These are phyloP conservation scores for Sebastes minor DNA, from an alignment of 2,797 vertebrate genomes.

Conservation along the genomic window DNA sequence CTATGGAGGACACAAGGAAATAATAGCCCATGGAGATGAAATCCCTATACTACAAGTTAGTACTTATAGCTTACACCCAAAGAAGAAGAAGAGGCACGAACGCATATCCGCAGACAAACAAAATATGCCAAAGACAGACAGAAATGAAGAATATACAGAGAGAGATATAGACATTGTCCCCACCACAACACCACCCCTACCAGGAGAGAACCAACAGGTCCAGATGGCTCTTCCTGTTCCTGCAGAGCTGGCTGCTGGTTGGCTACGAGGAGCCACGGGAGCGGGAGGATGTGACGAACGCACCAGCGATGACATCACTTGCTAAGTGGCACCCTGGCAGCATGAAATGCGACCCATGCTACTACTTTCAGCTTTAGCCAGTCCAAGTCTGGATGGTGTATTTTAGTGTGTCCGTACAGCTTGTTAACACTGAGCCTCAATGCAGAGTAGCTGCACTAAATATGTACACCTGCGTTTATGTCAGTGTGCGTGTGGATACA, in stretches of 20 bases:
- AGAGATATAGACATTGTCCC: neutral
- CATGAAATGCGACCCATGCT: slow-evolving; percentile 50
- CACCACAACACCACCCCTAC: slow-evolving; percentile 51
- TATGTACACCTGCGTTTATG: slow-evolving; percentile 2
- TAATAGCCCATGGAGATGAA: neutral
- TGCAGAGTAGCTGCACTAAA: slow-evolving; percentile 7
- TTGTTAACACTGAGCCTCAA: slow-evolving; percentile 13
- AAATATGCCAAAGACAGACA: neutral
- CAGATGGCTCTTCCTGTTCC: slow-evolving; percentile 83
- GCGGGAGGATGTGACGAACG: slow-evolving; percentile 62
- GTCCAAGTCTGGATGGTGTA: slow-evolving; percentile 44
- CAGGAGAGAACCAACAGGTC: slow-evolving; percentile 67
- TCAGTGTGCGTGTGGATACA: neutral
- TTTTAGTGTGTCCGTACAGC: slow-evolving; percentile 25
- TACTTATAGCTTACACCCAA: neutral
- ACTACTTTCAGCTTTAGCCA: slow-evolving; percentile 37
- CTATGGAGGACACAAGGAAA: slow-evolving; percentile 4
- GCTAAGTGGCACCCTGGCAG: slow-evolving; percentile 60
- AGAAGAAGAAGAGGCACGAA: neutral
- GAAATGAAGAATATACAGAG: neutral
- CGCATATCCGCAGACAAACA: neutral
- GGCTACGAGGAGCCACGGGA: slow-evolving; percentile 53
- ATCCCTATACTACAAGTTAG: neutral
- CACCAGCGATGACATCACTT: slow-evolving; percentile 64
- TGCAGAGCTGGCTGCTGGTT: slow-evolving; percentile 66